Evolutionary conservation across 1,140 invertebrate species (phyloP).

Genomic region (Gonioctena quinquepunctata): DNA sequence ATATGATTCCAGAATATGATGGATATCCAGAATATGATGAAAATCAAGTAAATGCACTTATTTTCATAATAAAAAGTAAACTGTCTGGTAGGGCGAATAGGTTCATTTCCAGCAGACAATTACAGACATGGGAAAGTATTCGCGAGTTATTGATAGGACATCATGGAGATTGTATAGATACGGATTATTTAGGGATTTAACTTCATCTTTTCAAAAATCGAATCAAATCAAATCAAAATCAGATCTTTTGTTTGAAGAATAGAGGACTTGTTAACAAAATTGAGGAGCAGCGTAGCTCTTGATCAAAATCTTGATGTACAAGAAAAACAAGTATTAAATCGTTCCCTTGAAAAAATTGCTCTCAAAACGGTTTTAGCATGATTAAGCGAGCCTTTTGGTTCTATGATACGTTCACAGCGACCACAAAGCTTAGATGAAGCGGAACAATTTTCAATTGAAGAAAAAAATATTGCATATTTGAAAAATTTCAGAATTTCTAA

Average conservation of each 20-base stretch:
- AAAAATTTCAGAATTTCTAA: conserved; percentile 7
- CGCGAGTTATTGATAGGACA: neutral
- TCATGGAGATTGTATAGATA: neutral
- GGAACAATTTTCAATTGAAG: conserved; percentile 13
- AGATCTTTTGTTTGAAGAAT: neutral
- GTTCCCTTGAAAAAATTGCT: neutral
- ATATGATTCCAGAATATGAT: neutral
- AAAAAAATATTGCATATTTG: conserved; percentile 11
- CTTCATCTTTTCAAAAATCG: neutral
- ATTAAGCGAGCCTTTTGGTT: neutral
- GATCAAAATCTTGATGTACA: no score
- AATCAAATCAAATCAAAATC: neutral
- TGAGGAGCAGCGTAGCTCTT: no score
- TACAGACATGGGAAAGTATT: neutral
- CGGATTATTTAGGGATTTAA: neutral
- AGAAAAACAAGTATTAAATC: neutral
- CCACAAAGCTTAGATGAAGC: no score
- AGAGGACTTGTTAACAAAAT: no score
- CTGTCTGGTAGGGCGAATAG: neutral
- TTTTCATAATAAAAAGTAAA: neutral
- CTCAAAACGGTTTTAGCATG: neutral
- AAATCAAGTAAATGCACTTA: neutral
- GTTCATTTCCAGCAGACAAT: neutral
- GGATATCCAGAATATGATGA: neutral
- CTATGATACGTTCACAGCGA: no score